These are phyloP conservation scores for Helostoma temminkii DNA, from an alignment of 2,797 vertebrate species.

Conservation along the genomic window DNA sequence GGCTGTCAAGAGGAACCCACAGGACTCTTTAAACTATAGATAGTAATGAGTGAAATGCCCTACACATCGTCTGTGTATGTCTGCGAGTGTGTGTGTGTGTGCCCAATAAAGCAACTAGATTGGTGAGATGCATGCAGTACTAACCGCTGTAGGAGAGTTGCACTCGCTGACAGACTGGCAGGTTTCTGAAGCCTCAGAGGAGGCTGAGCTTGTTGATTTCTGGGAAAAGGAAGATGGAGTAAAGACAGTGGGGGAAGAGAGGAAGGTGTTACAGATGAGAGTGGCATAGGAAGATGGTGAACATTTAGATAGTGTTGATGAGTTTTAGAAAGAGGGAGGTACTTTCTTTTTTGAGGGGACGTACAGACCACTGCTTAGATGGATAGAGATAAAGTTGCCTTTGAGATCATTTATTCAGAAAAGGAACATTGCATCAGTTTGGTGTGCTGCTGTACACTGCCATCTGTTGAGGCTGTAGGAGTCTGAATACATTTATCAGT, in stretches of 20 bases:
- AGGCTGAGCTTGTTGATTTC: constrained; percentile 99
- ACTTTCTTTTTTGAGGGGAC: constrained; percentile 44
- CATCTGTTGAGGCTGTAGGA: constrained; percentile 47
- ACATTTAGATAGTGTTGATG: constrained; percentile 49
- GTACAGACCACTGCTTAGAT: constrained; percentile 41
- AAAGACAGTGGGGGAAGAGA: constrained; percentile 44
- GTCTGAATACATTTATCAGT: constrained; percentile 54
- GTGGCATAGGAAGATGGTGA: constrained; percentile 37
- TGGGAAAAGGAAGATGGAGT: constrained; percentile 75
- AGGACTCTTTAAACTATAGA: constrained; percentile 42
- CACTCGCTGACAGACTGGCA: constrained; percentile 98
- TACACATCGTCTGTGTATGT: constrained; percentile 15
- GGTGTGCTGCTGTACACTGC: constrained; percentile 27
- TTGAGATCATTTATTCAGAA: constrained; percentile 68
- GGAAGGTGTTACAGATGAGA: constrained; percentile 43
- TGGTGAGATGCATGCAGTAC: constrained; percentile 77
- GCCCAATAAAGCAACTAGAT: constrained; percentile 31
- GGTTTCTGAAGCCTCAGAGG: constrained; percentile 97
- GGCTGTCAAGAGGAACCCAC: constrained; percentile 41
- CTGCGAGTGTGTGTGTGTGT: constrained; percentile 13
- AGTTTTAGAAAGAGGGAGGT: constrained; percentile 50
- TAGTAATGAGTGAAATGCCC: constrained; percentile 51
- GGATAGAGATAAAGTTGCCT: constrained; percentile 58
- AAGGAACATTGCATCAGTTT: constrained; percentile 66
- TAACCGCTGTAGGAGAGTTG: constrained; percentile 97